phyloP scores from a whole-genome alignment of 1,140 invertebrate genomes.

The Leptopilina boulardi region DNA sequence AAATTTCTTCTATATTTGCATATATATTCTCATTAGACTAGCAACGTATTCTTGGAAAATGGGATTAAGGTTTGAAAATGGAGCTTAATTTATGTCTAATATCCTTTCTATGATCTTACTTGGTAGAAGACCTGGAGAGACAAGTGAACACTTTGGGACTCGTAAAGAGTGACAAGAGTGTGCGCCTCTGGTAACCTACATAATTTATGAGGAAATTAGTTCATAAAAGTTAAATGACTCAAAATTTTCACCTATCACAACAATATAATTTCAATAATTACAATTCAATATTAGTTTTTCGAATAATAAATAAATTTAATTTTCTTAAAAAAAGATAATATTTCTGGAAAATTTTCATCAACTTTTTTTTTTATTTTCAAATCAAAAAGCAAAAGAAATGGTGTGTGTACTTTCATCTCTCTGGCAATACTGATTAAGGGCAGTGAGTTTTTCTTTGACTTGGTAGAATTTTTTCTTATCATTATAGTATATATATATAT shows the following conservation, averaged over 20 bases:
- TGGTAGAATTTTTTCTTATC: neutral
- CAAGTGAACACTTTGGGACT: constrained; percentile 12
- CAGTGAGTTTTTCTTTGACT: neutral
- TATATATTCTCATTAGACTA: neutral
- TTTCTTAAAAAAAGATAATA: neutral
- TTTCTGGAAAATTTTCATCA: neutral
- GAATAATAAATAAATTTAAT: too few relatives aligned
- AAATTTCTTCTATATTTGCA: neutral
- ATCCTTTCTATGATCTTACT: constrained; percentile 3
- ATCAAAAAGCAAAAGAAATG: neutral
- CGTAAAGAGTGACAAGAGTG: neutral
- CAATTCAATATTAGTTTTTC: too few relatives aligned
- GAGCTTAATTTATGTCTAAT: constrained; percentile 10
- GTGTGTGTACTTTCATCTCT: neutral
- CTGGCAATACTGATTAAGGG: neutral
- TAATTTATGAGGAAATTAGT: constrained; percentile 6
- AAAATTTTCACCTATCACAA: neutral
- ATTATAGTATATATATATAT: neutral
- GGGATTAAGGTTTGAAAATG: constrained; percentile 7
- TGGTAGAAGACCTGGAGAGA: neutral
- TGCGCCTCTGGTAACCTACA: neutral
- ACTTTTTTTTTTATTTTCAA: neutral
- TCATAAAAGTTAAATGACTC: neutral
- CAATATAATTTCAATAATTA: too few relatives aligned
- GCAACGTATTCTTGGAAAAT: constrained; percentile 10